Evolutionary conservation across 30 jellyfish, hydroid and myxozoan genomes (phyloP).

Genomic region (Rhopilema esculentum): DNA sequence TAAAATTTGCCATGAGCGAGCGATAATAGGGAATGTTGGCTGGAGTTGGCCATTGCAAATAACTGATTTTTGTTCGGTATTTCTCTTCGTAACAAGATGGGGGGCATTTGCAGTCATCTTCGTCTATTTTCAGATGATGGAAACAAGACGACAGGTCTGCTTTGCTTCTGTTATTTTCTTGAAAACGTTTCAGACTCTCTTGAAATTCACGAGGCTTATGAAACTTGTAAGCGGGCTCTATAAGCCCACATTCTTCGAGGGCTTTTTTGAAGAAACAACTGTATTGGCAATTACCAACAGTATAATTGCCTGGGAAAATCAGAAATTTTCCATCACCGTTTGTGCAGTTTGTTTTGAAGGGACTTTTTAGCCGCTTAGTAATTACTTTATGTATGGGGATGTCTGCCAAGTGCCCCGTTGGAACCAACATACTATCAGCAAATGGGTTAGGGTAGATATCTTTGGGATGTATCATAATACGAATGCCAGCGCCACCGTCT

Average conservation of each 20-base stretch:
- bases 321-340: constrained; percentile 7
- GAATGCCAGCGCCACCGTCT: neutral
- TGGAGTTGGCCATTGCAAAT: constrained; percentile 9
- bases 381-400: neutral
- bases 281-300: constrained; percentile 4
- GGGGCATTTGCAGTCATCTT: constrained; percentile 1
- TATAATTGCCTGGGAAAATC: constrained; percentile 4
- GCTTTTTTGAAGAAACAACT: neutral
- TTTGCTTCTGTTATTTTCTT: neutral
- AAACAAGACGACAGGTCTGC: neutral
- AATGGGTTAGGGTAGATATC: constrained; percentile 17
- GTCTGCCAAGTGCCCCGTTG: neutral
- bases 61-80: neutral
- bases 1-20: constrained; percentile 1
- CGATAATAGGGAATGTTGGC: neutral
- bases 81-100: constrained; percentile 8
- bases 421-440: neutral
- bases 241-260: neutral
- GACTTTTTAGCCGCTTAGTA: neutral
- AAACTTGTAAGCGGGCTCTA: neutral
- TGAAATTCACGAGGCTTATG: constrained; percentile 1
- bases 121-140: no score
- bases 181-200: neutral
- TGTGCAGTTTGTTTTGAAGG: constrained; percentile 4
- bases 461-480: neutral